Evolutionary conservation across 1,140 invertebrate species (phyloP).

Genomic region (Drosophila ohnishii): DNA sequence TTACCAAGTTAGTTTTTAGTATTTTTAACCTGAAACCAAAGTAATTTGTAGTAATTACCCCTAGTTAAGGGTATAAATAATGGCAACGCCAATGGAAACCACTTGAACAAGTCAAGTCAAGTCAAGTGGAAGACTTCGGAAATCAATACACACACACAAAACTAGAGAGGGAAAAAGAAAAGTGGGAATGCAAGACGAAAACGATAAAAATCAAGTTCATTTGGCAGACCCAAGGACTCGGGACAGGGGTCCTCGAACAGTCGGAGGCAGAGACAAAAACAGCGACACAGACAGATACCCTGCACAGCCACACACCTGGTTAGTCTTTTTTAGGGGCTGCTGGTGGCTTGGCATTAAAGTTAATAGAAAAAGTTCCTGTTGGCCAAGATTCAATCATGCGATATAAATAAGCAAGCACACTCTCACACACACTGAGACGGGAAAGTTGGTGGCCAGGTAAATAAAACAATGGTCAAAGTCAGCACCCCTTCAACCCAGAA

Average conservation of each 20-base stretch:
- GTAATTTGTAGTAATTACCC: conserved; percentile 39
- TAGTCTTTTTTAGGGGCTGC: conserved; percentile 42
- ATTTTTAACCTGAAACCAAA: neutral
- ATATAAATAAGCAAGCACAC: conserved; percentile 73
- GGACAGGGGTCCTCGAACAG: conserved; percentile 35
- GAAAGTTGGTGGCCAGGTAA: conserved; percentile 63
- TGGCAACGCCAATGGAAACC: conserved; percentile 48
- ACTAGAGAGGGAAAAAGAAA: conserved; percentile 2
- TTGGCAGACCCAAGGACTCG: conserved; percentile 57
- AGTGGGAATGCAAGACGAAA: conserved; percentile 40
- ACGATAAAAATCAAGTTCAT: conserved; percentile 81
- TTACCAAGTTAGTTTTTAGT: neutral
- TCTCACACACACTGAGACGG: conserved; percentile 26
- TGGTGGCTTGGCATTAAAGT: conserved; percentile 74
- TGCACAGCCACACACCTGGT: conserved; percentile 46
- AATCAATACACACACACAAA: conserved; percentile 65
- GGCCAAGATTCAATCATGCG: conserved; percentile 81
- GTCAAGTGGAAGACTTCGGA: conserved; percentile 67
- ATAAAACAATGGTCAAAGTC: conserved; percentile 75
- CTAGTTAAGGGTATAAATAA: conserved; percentile 50
- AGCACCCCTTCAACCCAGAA: conserved; percentile 34
- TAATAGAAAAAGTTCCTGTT: conserved; percentile 82
- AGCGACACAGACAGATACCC: conserved; percentile 21
- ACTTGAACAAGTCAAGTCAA: conserved; percentile 68
- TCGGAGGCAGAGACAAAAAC: conserved; percentile 46